Evolutionary conservation across 2,797 vertebrate species (phyloP).

Genomic region (Podargus strigoides): DNA sequence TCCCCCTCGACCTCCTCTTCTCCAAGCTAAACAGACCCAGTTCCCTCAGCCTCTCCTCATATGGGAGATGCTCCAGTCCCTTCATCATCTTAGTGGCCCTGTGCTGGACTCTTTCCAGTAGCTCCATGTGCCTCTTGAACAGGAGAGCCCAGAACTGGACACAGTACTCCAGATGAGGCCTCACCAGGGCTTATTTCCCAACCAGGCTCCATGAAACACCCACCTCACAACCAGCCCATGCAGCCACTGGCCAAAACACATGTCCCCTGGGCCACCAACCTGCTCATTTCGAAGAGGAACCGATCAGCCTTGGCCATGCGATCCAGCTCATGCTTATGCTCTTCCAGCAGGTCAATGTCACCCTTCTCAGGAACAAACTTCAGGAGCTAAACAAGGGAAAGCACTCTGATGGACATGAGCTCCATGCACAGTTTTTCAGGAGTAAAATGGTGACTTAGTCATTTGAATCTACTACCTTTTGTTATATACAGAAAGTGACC

Average conservation of each 20-base stretch:
- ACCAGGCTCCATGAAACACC: not conserved
- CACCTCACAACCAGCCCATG: rapidly evolving
- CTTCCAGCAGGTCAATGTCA: slow-evolving; percentile 93
- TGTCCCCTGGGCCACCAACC: slow-evolving; percentile 71
- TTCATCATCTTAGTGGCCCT: too few species aligned
- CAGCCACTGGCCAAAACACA: not conserved
- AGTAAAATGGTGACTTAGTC: not conserved
- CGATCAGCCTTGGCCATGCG: slow-evolving; percentile 96
- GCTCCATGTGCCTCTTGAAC: too few species aligned
- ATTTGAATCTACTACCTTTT: not conserved
- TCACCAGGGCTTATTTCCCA: not conserved
- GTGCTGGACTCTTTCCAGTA: too few species aligned
- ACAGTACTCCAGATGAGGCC: too few species aligned
- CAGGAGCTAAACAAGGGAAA: slow-evolving; percentile 79
- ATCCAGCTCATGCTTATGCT: slow-evolving; percentile 95
- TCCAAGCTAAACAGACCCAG: too few species aligned
- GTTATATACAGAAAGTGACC: not conserved
- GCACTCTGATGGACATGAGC: not conserved
- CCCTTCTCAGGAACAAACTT: slow-evolving; percentile 96
- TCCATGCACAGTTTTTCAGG: not conserved
- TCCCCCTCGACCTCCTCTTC: too few species aligned
- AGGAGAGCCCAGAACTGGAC: too few species aligned
- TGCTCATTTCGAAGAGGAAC: slow-evolving; percentile 97
- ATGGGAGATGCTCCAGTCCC: too few species aligned
- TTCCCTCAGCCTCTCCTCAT: too few species aligned